phyloP scores from a whole-genome alignment of 2,888 invertebrate genomes.

The Saturnia japonica region DNA sequence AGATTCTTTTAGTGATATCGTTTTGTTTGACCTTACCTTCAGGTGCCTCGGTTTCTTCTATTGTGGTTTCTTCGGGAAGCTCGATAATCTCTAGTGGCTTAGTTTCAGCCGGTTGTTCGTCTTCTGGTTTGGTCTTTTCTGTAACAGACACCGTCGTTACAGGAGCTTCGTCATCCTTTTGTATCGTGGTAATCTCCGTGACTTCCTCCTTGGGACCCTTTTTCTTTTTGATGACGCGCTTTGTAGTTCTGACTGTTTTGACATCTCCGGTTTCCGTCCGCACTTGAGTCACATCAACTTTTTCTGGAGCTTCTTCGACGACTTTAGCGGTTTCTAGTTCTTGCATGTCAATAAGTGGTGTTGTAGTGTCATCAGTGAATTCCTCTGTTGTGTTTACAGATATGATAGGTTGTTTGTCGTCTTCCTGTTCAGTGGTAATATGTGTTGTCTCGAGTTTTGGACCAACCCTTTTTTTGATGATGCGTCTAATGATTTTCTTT shows the following conservation, averaged over 20 bases:
- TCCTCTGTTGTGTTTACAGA: conserved; percentile 36
- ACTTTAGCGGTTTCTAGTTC: not conserved
- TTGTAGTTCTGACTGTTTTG: not conserved
- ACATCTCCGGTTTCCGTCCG: not conserved
- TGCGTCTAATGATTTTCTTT: conserved; percentile 45
- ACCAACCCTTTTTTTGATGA: conserved; percentile 25
- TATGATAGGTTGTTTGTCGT: conserved; percentile 46
- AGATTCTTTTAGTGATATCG: not conserved
- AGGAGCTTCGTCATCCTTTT: conserved; percentile 45
- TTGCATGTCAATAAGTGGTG: not conserved
- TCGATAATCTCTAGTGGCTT: not conserved
- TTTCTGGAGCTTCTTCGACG: not conserved
- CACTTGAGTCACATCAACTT: not conserved
- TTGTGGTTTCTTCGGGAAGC: conserved; percentile 29
- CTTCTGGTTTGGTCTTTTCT: not conserved
- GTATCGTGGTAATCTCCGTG: conserved; percentile 35
- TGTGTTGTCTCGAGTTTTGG: conserved; percentile 30
- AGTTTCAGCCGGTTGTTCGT: not conserved
- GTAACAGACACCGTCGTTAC: not conserved
- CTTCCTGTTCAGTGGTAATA: conserved; percentile 50
- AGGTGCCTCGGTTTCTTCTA: conserved; percentile 44
- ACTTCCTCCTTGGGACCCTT: conserved; percentile 36
- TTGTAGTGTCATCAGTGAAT: conserved; percentile 12
- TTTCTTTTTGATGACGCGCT: conserved; percentile 20
- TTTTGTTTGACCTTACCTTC: conserved; percentile 38